A percentile compares a stretch with the other conserved stretches of the same genome.
These are phyloP conservation scores for Falco rusticolus DNA, from an alignment of 2,797 vertebrate species.

Conservation along the genomic window DNA sequence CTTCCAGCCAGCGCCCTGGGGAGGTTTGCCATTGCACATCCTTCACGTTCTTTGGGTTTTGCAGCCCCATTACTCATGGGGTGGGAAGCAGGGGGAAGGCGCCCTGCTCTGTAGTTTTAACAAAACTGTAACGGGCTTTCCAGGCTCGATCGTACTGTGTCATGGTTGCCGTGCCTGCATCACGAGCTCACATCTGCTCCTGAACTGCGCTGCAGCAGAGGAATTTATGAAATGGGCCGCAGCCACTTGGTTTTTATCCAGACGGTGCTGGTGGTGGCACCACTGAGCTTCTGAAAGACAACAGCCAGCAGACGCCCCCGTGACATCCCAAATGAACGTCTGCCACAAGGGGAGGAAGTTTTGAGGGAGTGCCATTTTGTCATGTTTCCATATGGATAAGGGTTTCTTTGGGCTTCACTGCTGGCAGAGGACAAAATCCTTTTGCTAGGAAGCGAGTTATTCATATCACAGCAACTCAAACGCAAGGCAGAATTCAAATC, in stretches of 20 bases:
- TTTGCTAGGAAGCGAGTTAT: not conserved
- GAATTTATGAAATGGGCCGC: not conserved
- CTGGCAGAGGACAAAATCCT: not conserved
- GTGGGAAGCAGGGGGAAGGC: fast-evolving
- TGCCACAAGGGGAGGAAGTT: not conserved
- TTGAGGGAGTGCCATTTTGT: constrained; percentile 8
- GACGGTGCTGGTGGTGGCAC: not conserved
- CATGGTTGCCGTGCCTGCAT: not conserved
- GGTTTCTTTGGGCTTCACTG: not conserved
- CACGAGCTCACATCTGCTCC: not conserved
- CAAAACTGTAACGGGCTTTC: not conserved
- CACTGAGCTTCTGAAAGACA: not conserved
- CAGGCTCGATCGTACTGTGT: not conserved
- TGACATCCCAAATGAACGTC: not conserved
- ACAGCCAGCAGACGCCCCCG: not conserved
- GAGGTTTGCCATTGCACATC: not conserved
- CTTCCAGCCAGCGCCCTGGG: not conserved
- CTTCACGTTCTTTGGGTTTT: not conserved
- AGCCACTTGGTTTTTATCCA: constrained; percentile 4
- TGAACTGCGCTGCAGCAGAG: not conserved
- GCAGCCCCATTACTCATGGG: not conserved
- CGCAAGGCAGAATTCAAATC: not conserved
- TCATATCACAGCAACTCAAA: not conserved
- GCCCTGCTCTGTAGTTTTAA: not conserved
- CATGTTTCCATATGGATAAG: not conserved